phyloP scores from a whole-genome alignment of 1,140 invertebrate genomes.

The Lepidostoma basale region DNA sequence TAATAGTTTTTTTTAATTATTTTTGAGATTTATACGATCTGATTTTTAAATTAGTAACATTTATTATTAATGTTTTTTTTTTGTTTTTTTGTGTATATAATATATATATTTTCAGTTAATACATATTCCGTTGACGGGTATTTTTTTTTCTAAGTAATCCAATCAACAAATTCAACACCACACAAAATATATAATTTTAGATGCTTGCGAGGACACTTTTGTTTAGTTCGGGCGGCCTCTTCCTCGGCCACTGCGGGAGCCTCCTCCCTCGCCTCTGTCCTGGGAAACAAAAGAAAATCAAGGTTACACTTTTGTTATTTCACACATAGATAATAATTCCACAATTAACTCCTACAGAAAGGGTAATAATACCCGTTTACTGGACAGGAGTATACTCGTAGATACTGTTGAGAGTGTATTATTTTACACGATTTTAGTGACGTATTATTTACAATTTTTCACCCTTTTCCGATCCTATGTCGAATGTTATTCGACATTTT shows the following conservation, averaged over 20 bases:
- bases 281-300: constrained; percentile 47
- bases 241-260: constrained; percentile 39
- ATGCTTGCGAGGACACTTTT: constrained; percentile 29
- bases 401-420: too few species aligned
- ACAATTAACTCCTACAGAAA: too few species aligned
- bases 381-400: too few species aligned
- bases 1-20: constrained; percentile 27
- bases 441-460: too few species aligned
- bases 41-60: constrained; percentile 23
- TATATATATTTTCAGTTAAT: constrained; percentile 26
- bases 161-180: constrained; percentile 26
- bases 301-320: not conserved
- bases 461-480: too few species aligned
- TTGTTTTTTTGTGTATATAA: constrained; percentile 5
- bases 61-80: constrained; percentile 30
- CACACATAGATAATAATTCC: not conserved
- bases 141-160: constrained; percentile 3
- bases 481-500: too few species aligned
- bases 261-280: constrained; percentile 56
- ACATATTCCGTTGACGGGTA: constrained; percentile 16
- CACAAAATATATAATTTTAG: constrained; percentile 24
- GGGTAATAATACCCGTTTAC: too few species aligned
- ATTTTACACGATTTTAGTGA: too few species aligned
- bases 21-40: constrained; percentile 14
- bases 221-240: constrained; percentile 42